Base-by-base conservation (phyloP, 2,888 invertebrate genomes). In the Mechanitis mazaeus region DNA sequence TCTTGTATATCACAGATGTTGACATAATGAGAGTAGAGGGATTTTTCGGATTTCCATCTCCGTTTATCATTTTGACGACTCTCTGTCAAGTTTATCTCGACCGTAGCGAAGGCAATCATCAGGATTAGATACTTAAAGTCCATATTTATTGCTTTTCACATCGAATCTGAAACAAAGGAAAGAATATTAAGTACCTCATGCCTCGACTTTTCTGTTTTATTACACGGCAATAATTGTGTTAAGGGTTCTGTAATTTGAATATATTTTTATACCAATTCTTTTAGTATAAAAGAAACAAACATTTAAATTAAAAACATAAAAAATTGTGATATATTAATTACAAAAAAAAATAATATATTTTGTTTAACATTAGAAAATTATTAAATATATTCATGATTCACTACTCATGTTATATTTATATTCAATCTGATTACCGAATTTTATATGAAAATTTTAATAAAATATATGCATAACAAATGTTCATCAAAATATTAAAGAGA, bases 1-100 rank as follows among this genome's bases (percentile, higher is more conserved):
- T 85, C 90, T 71, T 91, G 88, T 68, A 92, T 91, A 72, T 92
- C 91, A 73, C 93, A 93, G 63, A 93, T 87, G 76, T 93, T 92
- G 54, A 86, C 84, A 71, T 87, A 86, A 68, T 84, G 86, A 3
- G 89, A 87, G 67, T 86, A 85, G 58, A 75, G 67, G 56, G 80
- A 77, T 72, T 85, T 89, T 65, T 89, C 89, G 56, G 79, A 85
- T 70, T 89, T 90, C 85, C 87, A 88, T 74, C 89, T 77, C 59
- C 87, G 79, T 77, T 88, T 88, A 69, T 90, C 89, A 70, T 78
- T 88, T 68, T 88, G 89, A 71, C 89, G 80, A 67, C 88, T 87
- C 70, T 88, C 89, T 2, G 87, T 88, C 63, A 87, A 81, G 72
- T 88, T 88, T 75, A 90, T 88, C 81, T 88, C 85, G 58, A 88